Conservation (phyloP, 2,113 vertebrate species). For the Collichthys lucidus region DNA sequence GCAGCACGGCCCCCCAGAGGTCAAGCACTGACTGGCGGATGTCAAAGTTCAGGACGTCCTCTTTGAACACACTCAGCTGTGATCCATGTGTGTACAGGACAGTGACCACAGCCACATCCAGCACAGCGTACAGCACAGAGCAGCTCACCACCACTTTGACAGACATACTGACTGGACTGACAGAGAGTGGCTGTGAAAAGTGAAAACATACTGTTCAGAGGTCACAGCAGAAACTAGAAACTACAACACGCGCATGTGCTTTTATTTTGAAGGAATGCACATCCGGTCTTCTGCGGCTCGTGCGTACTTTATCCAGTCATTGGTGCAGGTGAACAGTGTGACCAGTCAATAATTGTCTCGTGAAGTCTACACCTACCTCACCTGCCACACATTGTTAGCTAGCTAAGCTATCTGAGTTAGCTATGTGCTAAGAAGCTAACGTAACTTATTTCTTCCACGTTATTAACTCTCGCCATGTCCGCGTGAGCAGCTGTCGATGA, state of each 20-base stretch:
- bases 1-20: constrained; percentile 89
- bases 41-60: constrained; percentile 88
- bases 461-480: neutral
- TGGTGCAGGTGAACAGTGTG: too few relatives aligned
- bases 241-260: neutral
- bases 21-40: constrained; percentile 89
- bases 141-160: constrained; percentile 79
- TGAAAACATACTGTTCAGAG: too few relatives aligned
- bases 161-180: constrained; percentile 80
- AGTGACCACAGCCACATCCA: constrained; percentile 87
- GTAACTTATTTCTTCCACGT: neutral
- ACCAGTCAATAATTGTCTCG: neutral
- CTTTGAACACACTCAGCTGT: constrained; percentile 73
- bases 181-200: neutral
- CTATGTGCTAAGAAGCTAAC: neutral
- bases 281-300: neutral
- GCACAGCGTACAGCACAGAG: constrained; percentile 81
- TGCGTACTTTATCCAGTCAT: too few relatives aligned
- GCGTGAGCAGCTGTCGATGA: too few relatives aligned
- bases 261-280: constrained; percentile 21
- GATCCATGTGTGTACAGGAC: constrained; percentile 87
- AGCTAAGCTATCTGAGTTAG: neutral
- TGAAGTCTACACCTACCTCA: too few relatives aligned
- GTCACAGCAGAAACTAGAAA: neutral
- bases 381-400: neutral